Evolutionary conservation across 2,797 vertebrate species (phyloP).

Genomic region (Betta splendens): DNA sequence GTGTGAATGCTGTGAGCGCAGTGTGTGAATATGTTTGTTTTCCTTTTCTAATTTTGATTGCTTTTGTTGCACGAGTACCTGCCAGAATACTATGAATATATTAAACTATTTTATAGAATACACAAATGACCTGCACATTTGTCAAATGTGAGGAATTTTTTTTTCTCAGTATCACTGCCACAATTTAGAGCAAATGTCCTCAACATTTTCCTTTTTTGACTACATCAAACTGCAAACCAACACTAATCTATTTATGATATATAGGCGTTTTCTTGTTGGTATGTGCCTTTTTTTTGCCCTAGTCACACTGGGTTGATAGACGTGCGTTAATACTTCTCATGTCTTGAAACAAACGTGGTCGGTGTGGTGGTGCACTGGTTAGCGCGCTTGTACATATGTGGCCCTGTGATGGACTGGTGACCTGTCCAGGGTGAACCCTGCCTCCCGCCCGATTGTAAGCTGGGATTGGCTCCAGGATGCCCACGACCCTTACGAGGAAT

Average conservation of each 20-base stretch:
- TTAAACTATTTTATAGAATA: constrained; percentile 78
- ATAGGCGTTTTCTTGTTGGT: constrained; percentile 56
- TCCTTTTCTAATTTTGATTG: constrained; percentile 66
- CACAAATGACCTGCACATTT: constrained; percentile 71
- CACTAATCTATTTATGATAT: constrained; percentile 46
- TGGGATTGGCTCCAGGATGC: too few species aligned
- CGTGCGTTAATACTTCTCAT: constrained; percentile 21
- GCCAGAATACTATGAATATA: constrained; percentile 72
- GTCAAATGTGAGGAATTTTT: constrained; percentile 48
- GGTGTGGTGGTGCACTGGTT: too few species aligned
- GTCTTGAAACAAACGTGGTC: constrained; percentile 34
- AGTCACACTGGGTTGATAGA: constrained; percentile 43
- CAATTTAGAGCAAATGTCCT: constrained; percentile 38
- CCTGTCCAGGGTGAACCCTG: too few species aligned
- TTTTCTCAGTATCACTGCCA: constrained; percentile 67
- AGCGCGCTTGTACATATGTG: too few species aligned
- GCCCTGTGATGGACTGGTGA: too few species aligned
- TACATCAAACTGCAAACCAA: constrained; percentile 46
- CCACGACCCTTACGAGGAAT: too few species aligned
- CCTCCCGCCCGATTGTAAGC: too few species aligned
- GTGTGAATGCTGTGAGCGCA: constrained; percentile 56
- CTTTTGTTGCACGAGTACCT: constrained; percentile 82
- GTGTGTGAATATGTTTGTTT: constrained; percentile 55
- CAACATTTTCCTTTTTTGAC: constrained; percentile 24
- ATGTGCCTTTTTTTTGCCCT: constrained; percentile 71